Evolutionary conservation across 2,888 invertebrate genomes (phyloP).

Genomic region (Leptinotarsa peninsularis): DNA sequence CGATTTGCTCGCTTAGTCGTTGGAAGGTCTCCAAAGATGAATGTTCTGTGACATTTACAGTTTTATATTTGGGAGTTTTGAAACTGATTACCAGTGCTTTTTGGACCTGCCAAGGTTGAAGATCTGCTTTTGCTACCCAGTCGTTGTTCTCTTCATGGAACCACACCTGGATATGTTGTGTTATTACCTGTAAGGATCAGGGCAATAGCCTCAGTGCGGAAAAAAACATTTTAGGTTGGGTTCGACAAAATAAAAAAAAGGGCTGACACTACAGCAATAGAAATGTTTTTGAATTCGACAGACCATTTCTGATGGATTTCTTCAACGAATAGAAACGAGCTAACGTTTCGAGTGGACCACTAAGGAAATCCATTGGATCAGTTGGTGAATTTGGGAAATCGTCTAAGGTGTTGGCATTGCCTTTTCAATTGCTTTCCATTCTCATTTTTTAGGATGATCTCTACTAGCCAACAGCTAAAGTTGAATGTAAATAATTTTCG

Average conservation of each 20-base stretch:
- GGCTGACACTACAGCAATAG: no score
- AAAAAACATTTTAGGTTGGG: not conserved
- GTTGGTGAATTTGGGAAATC: no score
- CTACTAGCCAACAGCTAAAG: no score
- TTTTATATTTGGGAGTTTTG: conserved; percentile 81
- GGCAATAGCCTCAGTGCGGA: not conserved
- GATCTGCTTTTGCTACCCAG: conserved; percentile 89
- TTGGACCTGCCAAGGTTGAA: conserved; percentile 88
- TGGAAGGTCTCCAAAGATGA: conserved; percentile 86
- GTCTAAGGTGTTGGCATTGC: no score
- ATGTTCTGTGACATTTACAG: conserved; percentile 80
- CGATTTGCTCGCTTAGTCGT: conserved; percentile 85
- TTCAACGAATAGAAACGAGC: no score
- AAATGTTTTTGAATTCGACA: no score
- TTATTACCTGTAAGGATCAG: conserved; percentile 70
- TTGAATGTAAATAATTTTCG: no score
- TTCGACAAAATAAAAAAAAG: not conserved
- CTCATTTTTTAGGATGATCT: no score
- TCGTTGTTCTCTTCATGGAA: conserved; percentile 82
- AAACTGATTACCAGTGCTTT: conserved; percentile 91
- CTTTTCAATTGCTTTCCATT: no score
- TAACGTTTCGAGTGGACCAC: no score
- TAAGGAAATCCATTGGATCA: no score
- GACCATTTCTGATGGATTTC: no score
- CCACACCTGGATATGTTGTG: conserved; percentile 91